phyloP scores from a whole-genome alignment of 2,797 vertebrate genomes.

The Numenius phaeopus region DNA sequence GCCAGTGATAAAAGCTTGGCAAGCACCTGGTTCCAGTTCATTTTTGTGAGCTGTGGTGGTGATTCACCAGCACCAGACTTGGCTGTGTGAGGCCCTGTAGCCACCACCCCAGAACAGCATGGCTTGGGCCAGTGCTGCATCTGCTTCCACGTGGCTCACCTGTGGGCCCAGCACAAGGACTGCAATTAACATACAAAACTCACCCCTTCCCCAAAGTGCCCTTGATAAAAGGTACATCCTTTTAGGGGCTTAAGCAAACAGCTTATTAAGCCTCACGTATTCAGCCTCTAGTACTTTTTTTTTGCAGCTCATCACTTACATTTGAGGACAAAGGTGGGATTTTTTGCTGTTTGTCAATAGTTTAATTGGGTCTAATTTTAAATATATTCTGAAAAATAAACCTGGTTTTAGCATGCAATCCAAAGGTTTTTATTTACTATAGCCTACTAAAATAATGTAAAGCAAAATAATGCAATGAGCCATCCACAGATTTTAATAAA shows the following conservation, averaged over 20 bases:
- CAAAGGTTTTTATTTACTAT: neutral
- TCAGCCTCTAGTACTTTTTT: neutral
- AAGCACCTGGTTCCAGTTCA: neutral
- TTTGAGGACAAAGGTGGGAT: neutral
- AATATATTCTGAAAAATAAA: neutral
- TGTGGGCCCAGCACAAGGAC: neutral
- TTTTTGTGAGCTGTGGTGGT: neutral
- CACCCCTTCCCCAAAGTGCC: neutral
- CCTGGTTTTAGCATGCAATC: neutral
- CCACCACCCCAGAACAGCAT: neutral
- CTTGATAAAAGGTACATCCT: neutral
- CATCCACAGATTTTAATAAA: constrained; percentile 52
- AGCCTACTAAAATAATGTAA: neutral
- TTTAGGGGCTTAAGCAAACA: neutral
- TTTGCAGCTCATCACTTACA: neutral
- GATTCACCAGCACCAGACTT: neutral
- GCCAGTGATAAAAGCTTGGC: neutral
- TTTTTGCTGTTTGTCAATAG: neutral
- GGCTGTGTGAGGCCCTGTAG: neutral
- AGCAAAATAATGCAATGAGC: neutral
- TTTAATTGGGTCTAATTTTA: neutral
- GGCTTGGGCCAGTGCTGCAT: neutral
- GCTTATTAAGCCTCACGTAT: fast-evolving
- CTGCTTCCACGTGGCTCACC: neutral
- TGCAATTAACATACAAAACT: neutral